Evolutionary conservation across 1,140 invertebrate genomes (phyloP).

Genomic region (Platyura marginata): DNA sequence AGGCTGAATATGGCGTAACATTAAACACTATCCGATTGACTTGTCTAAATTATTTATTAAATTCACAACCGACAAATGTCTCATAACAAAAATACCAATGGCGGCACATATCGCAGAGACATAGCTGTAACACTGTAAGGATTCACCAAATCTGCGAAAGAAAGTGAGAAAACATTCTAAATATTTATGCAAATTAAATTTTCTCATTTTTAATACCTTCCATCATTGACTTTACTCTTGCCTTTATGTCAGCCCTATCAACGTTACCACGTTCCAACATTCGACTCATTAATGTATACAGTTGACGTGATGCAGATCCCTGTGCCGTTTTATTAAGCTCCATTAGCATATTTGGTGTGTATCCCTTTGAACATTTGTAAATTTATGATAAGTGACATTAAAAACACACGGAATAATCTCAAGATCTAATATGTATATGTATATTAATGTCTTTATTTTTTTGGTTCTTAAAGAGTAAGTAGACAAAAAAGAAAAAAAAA

Average conservation of each 20-base stretch:
- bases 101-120: slow-evolving; percentile 15
- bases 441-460: too few species aligned
- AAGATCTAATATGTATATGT: too few species aligned
- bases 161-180: not conserved
- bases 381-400: not conserved
- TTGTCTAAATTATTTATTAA: too few species aligned
- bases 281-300: slow-evolving; percentile 16
- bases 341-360: slow-evolving; percentile 16
- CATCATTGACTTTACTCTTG: slow-evolving; percentile 16
- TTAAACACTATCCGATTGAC: too few species aligned
- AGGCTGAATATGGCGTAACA: too few species aligned
- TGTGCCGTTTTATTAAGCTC: slow-evolving; percentile 15
- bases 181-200: not conserved
- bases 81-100: not conserved
- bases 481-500: slow-evolving; percentile 1
- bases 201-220: slow-evolving; percentile 14
- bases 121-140: slow-evolving; percentile 10
- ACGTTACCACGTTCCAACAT: slow-evolving; percentile 19
- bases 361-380: slow-evolving; percentile 8
- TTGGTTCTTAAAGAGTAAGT: too few species aligned
- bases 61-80: too few species aligned
- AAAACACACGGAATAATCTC: not conserved
- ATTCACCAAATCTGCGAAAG: not conserved
- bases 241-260: slow-evolving; percentile 19
- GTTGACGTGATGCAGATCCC: slow-evolving; percentile 14